Conservation (phyloP, 2,113 vertebrate species). For the Oplegnathus fasciatus region DNA sequence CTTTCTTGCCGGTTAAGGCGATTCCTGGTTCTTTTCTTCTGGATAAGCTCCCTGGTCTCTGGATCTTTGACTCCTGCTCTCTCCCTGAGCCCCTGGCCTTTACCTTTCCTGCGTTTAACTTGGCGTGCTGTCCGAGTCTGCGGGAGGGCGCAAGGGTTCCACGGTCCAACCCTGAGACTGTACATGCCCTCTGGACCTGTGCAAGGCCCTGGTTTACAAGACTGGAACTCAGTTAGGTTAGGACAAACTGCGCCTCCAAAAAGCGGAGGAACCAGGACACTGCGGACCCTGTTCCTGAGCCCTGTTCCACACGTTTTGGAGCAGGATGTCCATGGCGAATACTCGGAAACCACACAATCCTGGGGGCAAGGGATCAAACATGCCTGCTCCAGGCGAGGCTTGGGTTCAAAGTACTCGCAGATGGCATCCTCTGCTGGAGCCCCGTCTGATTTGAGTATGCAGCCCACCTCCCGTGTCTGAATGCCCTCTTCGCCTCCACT, state of each 20-base stretch:
- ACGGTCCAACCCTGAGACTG: constrained; percentile 90
- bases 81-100: constrained; percentile 82
- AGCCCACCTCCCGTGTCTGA: constrained; percentile 91
- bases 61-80: constrained; percentile 87
- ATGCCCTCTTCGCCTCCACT: constrained; percentile 92
- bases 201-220: constrained; percentile 88
- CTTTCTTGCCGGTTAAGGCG: constrained; percentile 94
- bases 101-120: constrained; percentile 88
- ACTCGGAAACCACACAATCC: constrained; percentile 93
- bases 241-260: constrained; percentile 91
- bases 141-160: constrained; percentile 87
- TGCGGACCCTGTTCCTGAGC: constrained; percentile 91
- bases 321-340: constrained; percentile 93
- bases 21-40: constrained; percentile 95
- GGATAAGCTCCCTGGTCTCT: constrained; percentile 93
- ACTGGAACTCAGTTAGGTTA: constrained; percentile 95
- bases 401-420: constrained; percentile 97
- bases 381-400: constrained; percentile 94
- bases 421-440: constrained; percentile 90
- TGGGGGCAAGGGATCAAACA: constrained; percentile 96
- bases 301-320: constrained; percentile 93
- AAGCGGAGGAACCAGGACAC: constrained; percentile 90
- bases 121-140: constrained; percentile 87
- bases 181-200: constrained; percentile 87
- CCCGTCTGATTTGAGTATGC: constrained; percentile 88